Evolutionary conservation across 1,140 invertebrate genomes (phyloP).

Genomic region (Branchinecta lynchi): DNA sequence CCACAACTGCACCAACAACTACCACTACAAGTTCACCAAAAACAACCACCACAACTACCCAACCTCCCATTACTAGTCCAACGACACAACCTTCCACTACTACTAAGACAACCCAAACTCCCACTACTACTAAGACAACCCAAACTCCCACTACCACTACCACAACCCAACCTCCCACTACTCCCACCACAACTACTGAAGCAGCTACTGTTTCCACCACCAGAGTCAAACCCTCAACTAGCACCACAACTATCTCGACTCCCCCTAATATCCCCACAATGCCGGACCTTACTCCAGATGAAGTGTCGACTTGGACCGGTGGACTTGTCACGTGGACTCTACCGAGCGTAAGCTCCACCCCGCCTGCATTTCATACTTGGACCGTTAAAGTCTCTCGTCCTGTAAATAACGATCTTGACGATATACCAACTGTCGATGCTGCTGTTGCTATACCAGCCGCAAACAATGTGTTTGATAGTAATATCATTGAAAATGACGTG

Average conservation of each 20-base stretch:
- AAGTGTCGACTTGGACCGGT: neutral
- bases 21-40: slow-evolving; percentile 28
- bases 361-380: neutral
- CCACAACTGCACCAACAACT: slow-evolving; percentile 14
- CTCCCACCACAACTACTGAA: slow-evolving; percentile 14
- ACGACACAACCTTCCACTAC: too few species aligned
- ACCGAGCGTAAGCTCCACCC: neutral
- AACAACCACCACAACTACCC: slow-evolving; percentile 20
- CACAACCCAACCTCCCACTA: slow-evolving; percentile 11
- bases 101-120: too few species aligned
- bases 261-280: neutral
- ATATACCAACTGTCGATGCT: too few species aligned
- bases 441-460: too few species aligned
- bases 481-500: too few species aligned
- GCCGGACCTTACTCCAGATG: neutral
- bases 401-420: too few species aligned
- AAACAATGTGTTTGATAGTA: too few species aligned
- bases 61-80: slow-evolving; percentile 13
- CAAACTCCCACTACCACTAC: too few species aligned
- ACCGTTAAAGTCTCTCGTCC: neutral
- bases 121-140: too few species aligned
- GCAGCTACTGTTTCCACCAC: slow-evolving; percentile 12
- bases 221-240: neutral
- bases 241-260: slow-evolving; percentile 1
- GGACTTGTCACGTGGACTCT: neutral